Evolutionary conservation across 2,797 vertebrate genomes (phyloP).

Genomic region (Cyclura pinguis): DNA sequence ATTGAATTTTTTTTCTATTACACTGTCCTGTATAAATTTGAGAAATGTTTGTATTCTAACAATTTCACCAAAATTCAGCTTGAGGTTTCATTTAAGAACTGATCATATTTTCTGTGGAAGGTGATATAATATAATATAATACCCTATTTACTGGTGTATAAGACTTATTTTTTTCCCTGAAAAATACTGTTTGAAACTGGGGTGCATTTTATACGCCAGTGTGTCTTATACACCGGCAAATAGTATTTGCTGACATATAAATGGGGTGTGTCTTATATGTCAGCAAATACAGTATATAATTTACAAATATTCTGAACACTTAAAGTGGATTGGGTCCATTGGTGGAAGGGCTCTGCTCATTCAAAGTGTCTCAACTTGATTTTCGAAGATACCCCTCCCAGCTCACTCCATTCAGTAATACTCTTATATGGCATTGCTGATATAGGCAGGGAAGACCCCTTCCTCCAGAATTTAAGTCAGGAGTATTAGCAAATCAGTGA

Average conservation of each 20-base stretch:
- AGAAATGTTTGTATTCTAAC: not conserved
- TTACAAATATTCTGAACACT: not conserved
- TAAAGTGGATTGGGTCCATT: not conserved
- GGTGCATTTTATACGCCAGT: no score
- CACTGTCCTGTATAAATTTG: not conserved
- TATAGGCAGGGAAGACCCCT: no score
- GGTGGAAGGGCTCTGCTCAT: not conserved
- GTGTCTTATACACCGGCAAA: no score
- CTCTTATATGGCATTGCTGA: no score
- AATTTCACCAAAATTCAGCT: not conserved
- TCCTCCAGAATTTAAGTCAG: not conserved
- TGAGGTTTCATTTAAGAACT: not conserved
- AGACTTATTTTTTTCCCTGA: no score
- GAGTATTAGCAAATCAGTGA: not conserved
- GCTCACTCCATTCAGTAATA: no score
- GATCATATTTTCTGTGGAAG: not conserved
- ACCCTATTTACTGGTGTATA: no score
- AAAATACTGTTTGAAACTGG: no score
- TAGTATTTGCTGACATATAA: no score
- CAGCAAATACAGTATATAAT: not conserved
- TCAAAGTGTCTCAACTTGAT: not conserved
- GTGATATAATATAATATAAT: no score
- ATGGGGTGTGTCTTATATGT: no score
- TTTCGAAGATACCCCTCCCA: not conserved
- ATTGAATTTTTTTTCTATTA: not conserved